phyloP scores from a whole-genome alignment of 35 echinoderm and acorn worm genomes.

The Lytechinus pictus region DNA sequence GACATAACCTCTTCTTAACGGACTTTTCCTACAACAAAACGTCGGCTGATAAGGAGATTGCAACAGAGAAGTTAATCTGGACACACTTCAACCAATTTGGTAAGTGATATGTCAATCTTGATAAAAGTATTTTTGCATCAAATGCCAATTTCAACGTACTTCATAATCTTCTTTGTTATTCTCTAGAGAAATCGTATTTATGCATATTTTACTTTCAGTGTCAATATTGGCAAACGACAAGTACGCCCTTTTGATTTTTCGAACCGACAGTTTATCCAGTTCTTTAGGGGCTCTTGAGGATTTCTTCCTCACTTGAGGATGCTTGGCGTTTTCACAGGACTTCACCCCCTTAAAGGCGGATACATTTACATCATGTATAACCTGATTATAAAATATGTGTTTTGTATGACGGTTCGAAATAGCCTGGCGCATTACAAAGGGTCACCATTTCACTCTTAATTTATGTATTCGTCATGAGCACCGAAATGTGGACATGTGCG shows the following conservation, averaged over 20 bases:
- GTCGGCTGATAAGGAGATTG: neutral
- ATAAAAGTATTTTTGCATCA: neutral
- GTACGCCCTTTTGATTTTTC: neutral
- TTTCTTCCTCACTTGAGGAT: neutral
- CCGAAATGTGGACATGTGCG: no score
- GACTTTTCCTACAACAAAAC: neutral
- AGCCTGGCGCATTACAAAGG: no score
- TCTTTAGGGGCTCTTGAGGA: neutral
- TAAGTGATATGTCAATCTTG: neutral
- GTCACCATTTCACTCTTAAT: no score
- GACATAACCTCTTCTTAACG: neutral
- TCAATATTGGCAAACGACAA: neutral
- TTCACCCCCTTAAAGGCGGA: neutral
- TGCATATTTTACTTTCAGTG: neutral
- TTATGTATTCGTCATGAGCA: no score
- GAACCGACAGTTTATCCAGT: neutral
- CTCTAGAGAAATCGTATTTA: neutral
- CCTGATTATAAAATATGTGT: no score
- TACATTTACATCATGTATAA: neutral
- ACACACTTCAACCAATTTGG: neutral
- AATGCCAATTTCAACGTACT: neutral
- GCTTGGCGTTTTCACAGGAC: neutral
- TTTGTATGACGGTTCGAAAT: no score
- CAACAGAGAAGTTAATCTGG: neutral
- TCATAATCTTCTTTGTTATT: neutral